Evolutionary conservation across 1,140 invertebrate species (phyloP).

Genomic region (Lordiphosa mommai): DNA sequence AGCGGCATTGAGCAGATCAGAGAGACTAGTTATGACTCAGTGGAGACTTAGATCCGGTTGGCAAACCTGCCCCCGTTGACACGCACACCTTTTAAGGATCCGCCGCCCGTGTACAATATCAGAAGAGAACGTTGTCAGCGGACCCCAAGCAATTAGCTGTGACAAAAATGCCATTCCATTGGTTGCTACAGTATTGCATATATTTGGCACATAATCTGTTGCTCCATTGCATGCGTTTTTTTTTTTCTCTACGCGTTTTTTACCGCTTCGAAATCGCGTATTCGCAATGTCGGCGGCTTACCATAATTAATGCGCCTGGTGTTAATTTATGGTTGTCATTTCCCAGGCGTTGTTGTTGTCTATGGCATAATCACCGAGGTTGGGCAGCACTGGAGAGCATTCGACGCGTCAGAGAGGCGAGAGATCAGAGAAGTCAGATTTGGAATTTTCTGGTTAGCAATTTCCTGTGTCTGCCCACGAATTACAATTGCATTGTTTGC

Average conservation of each 20-base stretch:
- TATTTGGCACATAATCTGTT: slow-evolving; percentile 34
- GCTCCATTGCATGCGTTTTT: slow-evolving; percentile 32
- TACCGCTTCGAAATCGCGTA: slow-evolving; percentile 3
- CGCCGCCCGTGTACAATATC: slow-evolving; percentile 1
- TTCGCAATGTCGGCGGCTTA: slow-evolving; percentile 26
- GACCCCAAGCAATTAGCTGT: slow-evolving; percentile 35
- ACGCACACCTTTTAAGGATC: slow-evolving; percentile 37
- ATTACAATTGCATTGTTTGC: slow-evolving; percentile 22
- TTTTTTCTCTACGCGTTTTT: slow-evolving; percentile 3
- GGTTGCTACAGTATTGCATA: slow-evolving; percentile 12
- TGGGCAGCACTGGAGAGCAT: slow-evolving; percentile 10
- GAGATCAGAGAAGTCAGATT: slow-evolving; percentile 33
- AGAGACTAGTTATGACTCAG: slow-evolving; percentile 29
- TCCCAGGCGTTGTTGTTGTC: slow-evolving; percentile 31
- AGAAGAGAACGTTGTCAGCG: slow-evolving; percentile 13
- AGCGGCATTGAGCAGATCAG: slow-evolving; percentile 26
- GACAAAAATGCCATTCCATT: slow-evolving; percentile 42
- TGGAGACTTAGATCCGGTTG: slow-evolving; percentile 38
- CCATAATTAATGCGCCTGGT: slow-evolving; percentile 40
- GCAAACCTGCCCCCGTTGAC: slow-evolving; percentile 35
- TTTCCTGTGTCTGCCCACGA: slow-evolving; percentile 38
- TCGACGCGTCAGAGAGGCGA: background rate
- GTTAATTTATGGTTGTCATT: slow-evolving; percentile 46
- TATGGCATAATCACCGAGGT: slow-evolving; percentile 27
- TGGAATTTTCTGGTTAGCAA: slow-evolving; percentile 30